Conservation (phyloP, 2,113 vertebrate species). For the Forbesichthys agassizii region DNA sequence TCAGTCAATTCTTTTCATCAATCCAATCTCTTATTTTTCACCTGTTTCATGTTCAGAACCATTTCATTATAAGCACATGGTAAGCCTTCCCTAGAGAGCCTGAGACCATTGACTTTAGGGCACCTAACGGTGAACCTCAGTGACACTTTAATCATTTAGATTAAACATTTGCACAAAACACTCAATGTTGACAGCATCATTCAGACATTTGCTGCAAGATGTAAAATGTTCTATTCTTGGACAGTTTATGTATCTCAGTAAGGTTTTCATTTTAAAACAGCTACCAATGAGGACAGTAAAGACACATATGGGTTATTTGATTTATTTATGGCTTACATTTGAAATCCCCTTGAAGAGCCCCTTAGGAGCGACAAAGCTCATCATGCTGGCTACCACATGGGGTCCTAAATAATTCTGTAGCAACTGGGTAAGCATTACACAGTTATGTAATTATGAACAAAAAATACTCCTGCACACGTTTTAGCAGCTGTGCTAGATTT, state of each 20-base stretch:
- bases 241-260: constrained; percentile 3
- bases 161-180: not conserved
- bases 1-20: constrained; percentile 36
- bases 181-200: not conserved
- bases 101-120: not conserved
- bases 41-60: not conserved
- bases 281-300: constrained; percentile 10
- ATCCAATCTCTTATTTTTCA: not conserved
- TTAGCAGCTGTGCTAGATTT: no score
- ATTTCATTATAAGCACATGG: constrained; percentile 13
- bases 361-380: no score
- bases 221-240: not conserved
- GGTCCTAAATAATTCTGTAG: no score
- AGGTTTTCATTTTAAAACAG: constrained; percentile 3
- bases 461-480: not conserved
- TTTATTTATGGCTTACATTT: no score
- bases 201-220: not conserved
- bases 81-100: not conserved
- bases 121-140: not conserved
- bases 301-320: no score
- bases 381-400: no score
- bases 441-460: constrained; percentile 28
- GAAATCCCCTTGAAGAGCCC: no score
- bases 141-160: not conserved
- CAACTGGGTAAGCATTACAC: not conserved